phyloP scores from a whole-genome alignment of 2,113 vertebrate genomes.

The Crotalus tigris region DNA sequence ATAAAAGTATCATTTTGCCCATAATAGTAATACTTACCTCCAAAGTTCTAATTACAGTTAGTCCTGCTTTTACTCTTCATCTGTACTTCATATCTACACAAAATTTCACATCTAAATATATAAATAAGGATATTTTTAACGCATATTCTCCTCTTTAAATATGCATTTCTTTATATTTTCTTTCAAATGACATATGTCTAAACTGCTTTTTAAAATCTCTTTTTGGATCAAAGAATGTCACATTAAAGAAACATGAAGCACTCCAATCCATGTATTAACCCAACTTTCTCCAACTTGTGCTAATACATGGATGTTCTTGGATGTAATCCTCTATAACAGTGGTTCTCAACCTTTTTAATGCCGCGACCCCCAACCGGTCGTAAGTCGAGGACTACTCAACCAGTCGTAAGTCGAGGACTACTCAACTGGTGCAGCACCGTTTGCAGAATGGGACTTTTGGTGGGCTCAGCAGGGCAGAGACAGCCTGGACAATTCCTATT shows the following conservation, averaged over 20 bases:
- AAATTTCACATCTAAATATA: not conserved
- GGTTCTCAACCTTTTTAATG: too few relatives aligned
- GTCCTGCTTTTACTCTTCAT: not conserved
- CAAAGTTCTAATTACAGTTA: not conserved
- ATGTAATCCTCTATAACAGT: not conserved
- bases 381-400: too few relatives aligned
- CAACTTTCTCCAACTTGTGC: not conserved
- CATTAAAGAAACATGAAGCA: not conserved
- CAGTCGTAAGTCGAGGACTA: too few relatives aligned
- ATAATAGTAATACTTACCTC: not conserved
- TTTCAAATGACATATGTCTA: not conserved
- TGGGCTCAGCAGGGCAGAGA: too few relatives aligned
- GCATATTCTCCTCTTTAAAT: not conserved
- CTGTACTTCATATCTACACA: not conserved
- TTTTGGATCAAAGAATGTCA: not conserved
- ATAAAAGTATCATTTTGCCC: not conserved
- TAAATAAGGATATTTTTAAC: not conserved
- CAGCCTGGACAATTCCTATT: too few relatives aligned
- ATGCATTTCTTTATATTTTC: not conserved
- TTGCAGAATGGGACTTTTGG: too few relatives aligned
- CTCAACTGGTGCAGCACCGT: too few relatives aligned
- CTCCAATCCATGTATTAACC: not conserved
- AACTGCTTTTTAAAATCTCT: not conserved
- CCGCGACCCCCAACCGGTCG: too few relatives aligned
- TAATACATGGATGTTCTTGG: not conserved